Conservation (phyloP, 2,113 vertebrate species). For the Speoplatyrhinus poulsoni region DNA sequence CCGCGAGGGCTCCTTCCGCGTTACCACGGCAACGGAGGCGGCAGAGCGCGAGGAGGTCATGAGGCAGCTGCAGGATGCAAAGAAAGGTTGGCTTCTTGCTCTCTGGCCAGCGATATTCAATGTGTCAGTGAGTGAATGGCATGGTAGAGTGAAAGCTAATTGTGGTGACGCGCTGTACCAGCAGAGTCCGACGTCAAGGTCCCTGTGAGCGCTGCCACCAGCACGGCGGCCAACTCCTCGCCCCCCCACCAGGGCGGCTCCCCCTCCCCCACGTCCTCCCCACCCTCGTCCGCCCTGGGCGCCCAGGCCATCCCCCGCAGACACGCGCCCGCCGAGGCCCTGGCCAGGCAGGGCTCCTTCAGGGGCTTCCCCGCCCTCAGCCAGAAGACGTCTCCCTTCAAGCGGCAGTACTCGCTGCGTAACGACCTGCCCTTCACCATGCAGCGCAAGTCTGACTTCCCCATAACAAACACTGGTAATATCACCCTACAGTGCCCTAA, state of each 20-base stretch:
- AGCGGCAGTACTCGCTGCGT: conserved; percentile 91
- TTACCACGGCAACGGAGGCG: conserved; percentile 95
- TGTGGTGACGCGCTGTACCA: conserved; percentile 37
- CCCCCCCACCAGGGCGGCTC: conserved; percentile 67
- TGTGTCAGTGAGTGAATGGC: no score
- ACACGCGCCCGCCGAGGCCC: conserved; percentile 91
- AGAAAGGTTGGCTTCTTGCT: conserved; percentile 79
- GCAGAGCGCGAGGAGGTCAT: conserved; percentile 95
- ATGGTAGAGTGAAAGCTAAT: no score
- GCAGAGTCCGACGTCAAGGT: conserved; percentile 82
- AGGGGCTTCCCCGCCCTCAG: conserved; percentile 93
- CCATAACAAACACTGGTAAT: conserved; percentile 90
- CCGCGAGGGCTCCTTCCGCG: conserved; percentile 95
- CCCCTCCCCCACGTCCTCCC: conserved; percentile 85
- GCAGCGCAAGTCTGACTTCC: conserved; percentile 97
- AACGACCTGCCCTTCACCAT: conserved; percentile 95
- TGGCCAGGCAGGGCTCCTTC: conserved; percentile 96
- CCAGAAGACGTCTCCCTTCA: conserved; percentile 98
- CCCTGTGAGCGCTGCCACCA: conserved; percentile 34
- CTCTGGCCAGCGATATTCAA: not conserved
- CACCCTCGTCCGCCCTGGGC: conserved; percentile 75
- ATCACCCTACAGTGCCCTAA: not conserved
- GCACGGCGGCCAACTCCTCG: conserved; percentile 49
- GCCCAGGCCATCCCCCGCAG: conserved; percentile 89
- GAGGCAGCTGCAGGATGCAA: conserved; percentile 93